Base-by-base conservation (phyloP, 2,797 vertebrate genomes). In the Ambastaia sidthimunki region DNA sequence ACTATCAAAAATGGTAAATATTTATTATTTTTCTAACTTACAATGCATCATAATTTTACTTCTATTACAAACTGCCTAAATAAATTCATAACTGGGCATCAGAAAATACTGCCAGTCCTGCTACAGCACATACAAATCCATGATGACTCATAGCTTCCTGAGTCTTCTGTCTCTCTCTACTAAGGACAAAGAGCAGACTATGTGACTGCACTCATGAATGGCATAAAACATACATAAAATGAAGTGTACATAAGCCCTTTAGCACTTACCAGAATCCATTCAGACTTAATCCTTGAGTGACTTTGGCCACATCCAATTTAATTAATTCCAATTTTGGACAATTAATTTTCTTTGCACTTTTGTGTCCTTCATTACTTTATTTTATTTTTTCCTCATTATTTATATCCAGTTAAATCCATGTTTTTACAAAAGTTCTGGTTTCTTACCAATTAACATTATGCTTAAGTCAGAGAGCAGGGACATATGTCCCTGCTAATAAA, bases 111-210 rank as follows among this genome's bases (percentile, higher is more conserved):
- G 18, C 5, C 52, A 13, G n/a, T 66, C 6, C 13, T 62, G 60
- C 18, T 63, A 34, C 31, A 31, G 23, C 16, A 63, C 18, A 3
- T 37, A 23, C 37, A 31, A 82, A 69, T 25, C 47, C 44, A 31
- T 70, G 47, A 13, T 48, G 4, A 78, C 47, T 82, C 21, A 57
- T 37, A 2, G 81, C 85, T 76, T 91, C 90, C 89, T 90, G 89
- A 84, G 82, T 88, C 74, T 81, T 84, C 70, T 88, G 87, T 89
- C 87, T 89, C 87, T 28, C 28, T 86, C 69, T 87, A 88, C 89
- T 90, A 90, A 90, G 82, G 86, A 89, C 82, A 88, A 89, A 89
- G 86, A 89, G 85, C 80, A 84, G 69, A 74, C 76, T 86, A 80
- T 88, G 86, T 70, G 82, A 80, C 80, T 76, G 84, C 76, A 84